Conservation (phyloP, 2,888 invertebrate species). For the Drosophila subquinaria region DNA sequence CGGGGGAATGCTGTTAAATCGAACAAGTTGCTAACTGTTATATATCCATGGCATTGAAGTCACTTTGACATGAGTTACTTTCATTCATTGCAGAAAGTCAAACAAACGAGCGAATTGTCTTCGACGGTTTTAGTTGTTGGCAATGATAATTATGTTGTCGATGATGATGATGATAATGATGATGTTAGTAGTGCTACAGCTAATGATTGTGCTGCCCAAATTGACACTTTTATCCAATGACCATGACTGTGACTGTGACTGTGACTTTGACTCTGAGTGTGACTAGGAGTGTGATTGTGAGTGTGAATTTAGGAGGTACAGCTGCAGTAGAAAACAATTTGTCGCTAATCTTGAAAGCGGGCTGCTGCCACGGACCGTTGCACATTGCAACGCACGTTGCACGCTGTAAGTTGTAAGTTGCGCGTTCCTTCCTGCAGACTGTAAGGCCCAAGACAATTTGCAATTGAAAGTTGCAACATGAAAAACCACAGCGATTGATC, state of each 20-base stretch:
- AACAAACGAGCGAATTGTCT: slow-evolving; percentile 63
- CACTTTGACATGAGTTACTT: slow-evolving; percentile 40
- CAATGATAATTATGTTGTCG: slow-evolving; percentile 2
- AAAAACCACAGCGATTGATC: slow-evolving; percentile 54
- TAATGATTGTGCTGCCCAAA: slow-evolving; percentile 60
- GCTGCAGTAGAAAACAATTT: slow-evolving; percentile 60
- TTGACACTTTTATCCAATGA: slow-evolving; percentile 83
- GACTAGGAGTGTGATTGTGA: slow-evolving; percentile 15
- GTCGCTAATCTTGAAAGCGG: slow-evolving; percentile 58
- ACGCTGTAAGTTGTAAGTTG: slow-evolving; percentile 12
- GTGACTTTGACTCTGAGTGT: slow-evolving; percentile 10
- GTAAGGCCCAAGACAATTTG: slow-evolving; percentile 46
- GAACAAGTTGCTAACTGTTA: background rate
- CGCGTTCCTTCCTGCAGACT: slow-evolving; percentile 27
- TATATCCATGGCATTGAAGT: slow-evolving; percentile 9
- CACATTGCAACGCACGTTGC: slow-evolving; percentile 42
- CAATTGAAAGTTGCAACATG: slow-evolving; percentile 70
- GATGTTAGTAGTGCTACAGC: slow-evolving; percentile 33
- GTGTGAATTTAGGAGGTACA: slow-evolving; percentile 33
- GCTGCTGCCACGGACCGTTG: slow-evolving; percentile 41
- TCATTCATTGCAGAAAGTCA: slow-evolving; percentile 39
- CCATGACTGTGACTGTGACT: slow-evolving; percentile 80
- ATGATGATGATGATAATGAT: slow-evolving; percentile 27
- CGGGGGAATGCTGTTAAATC: background rate
- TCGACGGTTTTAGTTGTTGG: slow-evolving; percentile 19